Conservation (phyloP, 2,797 vertebrate genomes). For the Premnoplex brunnescens region DNA sequence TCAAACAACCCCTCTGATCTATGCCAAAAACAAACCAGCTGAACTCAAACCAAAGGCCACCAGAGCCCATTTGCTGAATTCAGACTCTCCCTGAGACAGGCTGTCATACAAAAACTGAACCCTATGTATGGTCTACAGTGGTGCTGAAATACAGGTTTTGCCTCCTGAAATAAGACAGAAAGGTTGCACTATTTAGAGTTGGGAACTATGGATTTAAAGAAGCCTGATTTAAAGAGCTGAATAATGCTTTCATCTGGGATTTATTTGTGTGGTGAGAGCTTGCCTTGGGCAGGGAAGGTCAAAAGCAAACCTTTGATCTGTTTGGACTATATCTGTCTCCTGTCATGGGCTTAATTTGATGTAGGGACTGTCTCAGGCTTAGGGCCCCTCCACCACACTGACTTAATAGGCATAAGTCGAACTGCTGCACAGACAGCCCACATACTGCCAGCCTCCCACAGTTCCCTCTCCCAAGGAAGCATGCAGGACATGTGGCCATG, state of each 20-base stretch:
- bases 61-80: not conserved
- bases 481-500: accelerated
- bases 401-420: not conserved
- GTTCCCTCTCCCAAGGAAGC: not conserved
- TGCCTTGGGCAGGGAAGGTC: slow-evolving; percentile 2
- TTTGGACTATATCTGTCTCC: not conserved
- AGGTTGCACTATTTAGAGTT: not conserved
- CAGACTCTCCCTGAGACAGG: not conserved
- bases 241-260: slow-evolving; percentile 24
- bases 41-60: not conserved
- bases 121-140: not conserved
- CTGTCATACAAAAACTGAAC: not conserved
- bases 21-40: not conserved
- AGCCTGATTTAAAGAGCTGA: not conserved
- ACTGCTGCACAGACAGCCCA: not conserved
- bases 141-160: not conserved
- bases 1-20: not conserved
- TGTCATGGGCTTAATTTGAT: not conserved
- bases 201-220: not conserved
- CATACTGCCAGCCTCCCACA: not conserved
- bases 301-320: slow-evolving; percentile 18
- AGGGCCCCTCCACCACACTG: not conserved
- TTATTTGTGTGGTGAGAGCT: not conserved
- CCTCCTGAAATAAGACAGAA: not conserved
- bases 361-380: not conserved